Conservation (phyloP, 2,113 vertebrate species). For the Dryoscopus gambensis region DNA sequence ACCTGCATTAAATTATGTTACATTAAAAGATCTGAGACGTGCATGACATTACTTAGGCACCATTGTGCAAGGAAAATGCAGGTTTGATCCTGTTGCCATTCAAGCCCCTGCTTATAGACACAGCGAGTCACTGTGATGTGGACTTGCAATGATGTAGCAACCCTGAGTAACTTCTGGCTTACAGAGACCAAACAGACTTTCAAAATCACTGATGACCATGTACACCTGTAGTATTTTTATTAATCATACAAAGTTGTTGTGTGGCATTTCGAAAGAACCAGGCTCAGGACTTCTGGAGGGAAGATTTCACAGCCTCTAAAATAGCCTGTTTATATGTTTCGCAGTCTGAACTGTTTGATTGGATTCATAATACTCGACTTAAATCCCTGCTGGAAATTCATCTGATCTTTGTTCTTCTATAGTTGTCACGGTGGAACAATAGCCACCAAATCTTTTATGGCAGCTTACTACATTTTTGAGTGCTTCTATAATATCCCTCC, state of each 20-base stretch:
- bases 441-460: background rate
- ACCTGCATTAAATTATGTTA: conserved; percentile 12
- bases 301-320: background rate
- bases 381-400: background rate
- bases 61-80: background rate
- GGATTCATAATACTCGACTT: background rate
- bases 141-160: background rate
- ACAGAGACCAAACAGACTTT: background rate
- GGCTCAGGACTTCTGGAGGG: background rate
- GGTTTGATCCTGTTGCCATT: background rate
- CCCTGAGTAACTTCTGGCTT: background rate
- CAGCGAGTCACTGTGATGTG: background rate
- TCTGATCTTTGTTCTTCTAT: background rate
- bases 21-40: background rate
- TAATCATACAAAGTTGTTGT: background rate
- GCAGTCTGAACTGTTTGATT: background rate
- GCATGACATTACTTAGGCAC: background rate
- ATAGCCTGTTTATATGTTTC: background rate
- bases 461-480: background rate
- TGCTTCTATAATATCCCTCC: background rate
- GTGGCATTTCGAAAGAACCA: background rate
- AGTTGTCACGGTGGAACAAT: background rate
- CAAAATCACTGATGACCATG: background rate
- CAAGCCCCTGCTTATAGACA: background rate
- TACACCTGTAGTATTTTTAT: background rate